Base-by-base conservation (phyloP, 1,140 invertebrate genomes). In the Drosophila oshimai region DNA sequence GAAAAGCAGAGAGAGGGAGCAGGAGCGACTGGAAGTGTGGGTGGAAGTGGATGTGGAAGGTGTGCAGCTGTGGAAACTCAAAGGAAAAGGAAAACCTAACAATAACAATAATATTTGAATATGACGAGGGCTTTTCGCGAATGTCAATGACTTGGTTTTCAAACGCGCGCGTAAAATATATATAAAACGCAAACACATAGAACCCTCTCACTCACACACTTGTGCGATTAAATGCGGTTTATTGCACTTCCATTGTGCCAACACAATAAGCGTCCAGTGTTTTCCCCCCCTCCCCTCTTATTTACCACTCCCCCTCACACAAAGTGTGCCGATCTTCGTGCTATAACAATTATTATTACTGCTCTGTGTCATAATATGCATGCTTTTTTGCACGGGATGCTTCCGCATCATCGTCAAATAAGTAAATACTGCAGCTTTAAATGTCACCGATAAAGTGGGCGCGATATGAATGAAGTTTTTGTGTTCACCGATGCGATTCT, bases 281-380 rank as follows among this genome's bases (percentile, higher is more conserved):
- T n/a, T n/a, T 39, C 4, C 9, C 28, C 4, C 31, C 28, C 15
- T 26, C 20, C 29, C 5, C 22, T n/a, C 33, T 28, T 24, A 33
- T 29, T 50, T 29, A 41, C 54, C 50, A 50, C 64, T 44, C 57
- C 49, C 49, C 39, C n/a, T n/a, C 58, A 44, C 46, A 69, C 53
- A 71, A 71, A 70, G 68, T 71, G 68, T 71, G 68, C 39, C 68
- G 68, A 71, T 68, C 50, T 70, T 53, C 28, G 47, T 33, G 65
- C 44, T 58, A 71, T 49, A 71, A 71, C 60, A 33, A 70, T 70
- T 41, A 69, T 69, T 57, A 42, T 71, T 22, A 46, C 45, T 49
- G 33, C 29, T 58, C 29, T 72, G 69, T 72, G 55, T 61, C 68
- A 71, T 70, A 70, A 60, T 71, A 54, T 50, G 47, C 55, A 62